phyloP scores from a whole-genome alignment of 2,888 invertebrate species.

The Tenthredo distinguenda region DNA sequence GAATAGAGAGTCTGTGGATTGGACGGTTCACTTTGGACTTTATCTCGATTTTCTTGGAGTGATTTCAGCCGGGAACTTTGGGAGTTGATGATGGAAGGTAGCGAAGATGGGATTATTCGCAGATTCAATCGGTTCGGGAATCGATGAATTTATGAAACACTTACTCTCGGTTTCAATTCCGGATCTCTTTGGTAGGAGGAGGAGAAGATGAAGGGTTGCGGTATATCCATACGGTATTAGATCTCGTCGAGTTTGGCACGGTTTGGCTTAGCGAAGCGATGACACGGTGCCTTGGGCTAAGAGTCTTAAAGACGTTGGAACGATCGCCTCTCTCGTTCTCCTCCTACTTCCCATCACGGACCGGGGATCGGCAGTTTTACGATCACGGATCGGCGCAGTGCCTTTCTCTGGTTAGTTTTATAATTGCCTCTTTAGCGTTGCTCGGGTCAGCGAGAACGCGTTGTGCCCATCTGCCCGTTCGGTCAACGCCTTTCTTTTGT shows the following conservation, averaged over 20 bases:
- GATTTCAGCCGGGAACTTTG: not conserved
- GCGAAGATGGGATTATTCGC: no score
- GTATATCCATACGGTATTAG: slow-evolving; percentile 5
- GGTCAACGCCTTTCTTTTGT: slow-evolving; percentile 44
- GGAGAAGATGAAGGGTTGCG: not conserved
- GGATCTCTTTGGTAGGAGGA: not conserved
- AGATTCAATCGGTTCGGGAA: no score
- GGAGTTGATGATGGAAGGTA: not conserved
- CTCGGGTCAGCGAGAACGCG: slow-evolving; percentile 39
- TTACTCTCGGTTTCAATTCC: no score
- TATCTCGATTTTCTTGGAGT: slow-evolving; percentile 28
- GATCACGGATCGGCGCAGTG: slow-evolving; percentile 38
- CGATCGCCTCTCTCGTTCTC: not conserved
- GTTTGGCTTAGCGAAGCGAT: slow-evolving; percentile 68
- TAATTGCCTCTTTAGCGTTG: slow-evolving; percentile 76
- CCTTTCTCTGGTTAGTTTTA: slow-evolving; percentile 62
- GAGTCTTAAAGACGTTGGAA: slow-evolving; percentile 62
- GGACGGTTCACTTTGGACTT: not conserved
- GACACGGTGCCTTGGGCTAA: slow-evolving; percentile 71
- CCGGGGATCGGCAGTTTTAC: slow-evolving; percentile 30
- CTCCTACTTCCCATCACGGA: slow-evolving; percentile 3
- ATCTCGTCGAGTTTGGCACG: slow-evolving; percentile 58
- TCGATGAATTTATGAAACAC: no score
- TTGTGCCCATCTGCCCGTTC: slow-evolving; percentile 15
- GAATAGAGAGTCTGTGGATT: not conserved